Conservation (phyloP, 2,797 vertebrate species). For the Falco columbarius region DNA sequence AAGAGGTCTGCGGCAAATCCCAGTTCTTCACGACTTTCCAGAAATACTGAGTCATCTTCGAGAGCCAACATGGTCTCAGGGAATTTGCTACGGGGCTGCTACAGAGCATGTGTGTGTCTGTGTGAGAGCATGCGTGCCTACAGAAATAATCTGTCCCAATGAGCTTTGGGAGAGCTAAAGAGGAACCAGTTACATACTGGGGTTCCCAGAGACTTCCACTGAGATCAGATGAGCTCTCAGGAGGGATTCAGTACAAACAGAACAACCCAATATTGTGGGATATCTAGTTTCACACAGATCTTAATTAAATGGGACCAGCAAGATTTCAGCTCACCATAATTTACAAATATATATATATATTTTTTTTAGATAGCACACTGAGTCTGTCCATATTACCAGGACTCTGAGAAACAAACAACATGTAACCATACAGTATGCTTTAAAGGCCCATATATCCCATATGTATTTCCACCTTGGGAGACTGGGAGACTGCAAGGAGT, state of each 20-base stretch:
- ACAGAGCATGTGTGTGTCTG: no score
- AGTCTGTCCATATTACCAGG: neutral
- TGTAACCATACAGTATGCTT: neutral
- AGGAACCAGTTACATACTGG: constrained; percentile 24
- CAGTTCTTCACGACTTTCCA: neutral
- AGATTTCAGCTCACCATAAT: neutral
- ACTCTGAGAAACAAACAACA: neutral
- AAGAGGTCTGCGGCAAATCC: neutral
- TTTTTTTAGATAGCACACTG: neutral
- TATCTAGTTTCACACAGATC: constrained; percentile 1
- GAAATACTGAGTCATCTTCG: constrained; percentile 23
- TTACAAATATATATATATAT: neutral
- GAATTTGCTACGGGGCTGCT: neutral
- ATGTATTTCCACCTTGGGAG: neutral
- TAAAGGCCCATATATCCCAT: neutral
- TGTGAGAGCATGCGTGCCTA: neutral
- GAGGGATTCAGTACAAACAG: neutral
- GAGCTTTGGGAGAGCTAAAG: neutral
- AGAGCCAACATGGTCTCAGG: neutral
- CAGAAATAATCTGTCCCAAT: neutral
- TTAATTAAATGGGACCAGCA: constrained; percentile 27
- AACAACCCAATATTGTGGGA: neutral
- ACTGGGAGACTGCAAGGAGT: neutral
- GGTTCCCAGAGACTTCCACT: constrained; percentile 47
- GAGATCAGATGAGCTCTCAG: neutral